Evolutionary conservation across 1,140 invertebrate genomes (phyloP), one percentile per base, ranked within the genome.

Genomic region (Aradophagus sp.): DNA sequence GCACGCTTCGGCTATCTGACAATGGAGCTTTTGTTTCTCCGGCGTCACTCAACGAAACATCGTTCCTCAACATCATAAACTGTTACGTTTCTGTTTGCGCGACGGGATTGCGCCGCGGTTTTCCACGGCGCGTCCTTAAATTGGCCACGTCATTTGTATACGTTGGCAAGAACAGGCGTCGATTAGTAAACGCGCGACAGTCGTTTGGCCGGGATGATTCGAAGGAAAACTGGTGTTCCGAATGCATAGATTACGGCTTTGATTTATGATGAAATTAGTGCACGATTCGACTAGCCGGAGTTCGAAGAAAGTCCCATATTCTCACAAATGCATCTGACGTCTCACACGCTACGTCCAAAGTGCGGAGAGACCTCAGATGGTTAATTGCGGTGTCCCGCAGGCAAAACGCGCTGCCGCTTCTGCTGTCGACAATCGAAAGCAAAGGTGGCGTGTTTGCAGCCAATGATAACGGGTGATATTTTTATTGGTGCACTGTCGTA

Each of bases 321-420:
- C 20, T 58, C 61, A 55, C 56, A 63, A 63, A 38, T 47, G 19
- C 74, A 77, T 53, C 71, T 82, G 78, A 80, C 68, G 65, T 80
- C 80, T 81, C 78, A 76, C 75, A 72, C 50, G 55, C 52, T 70
- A 61, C 67, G 77, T 61, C 71, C 71, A 44, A 78, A 66, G 61
- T 71, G 39, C 34, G 55, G 68, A 47, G 74, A 75, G 58, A 67
- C 71, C 65, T 61, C 52, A 75, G 74, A 76, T 74, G 71, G 77
- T 80, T 84, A 83, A 83, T 83, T 83, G 80, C 78, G 82, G 80
- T 81, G 44, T 75, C 48, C 80, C 81, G 58, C 78, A 80, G 75
- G 78, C 75, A 77, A 80, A 78, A 81, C 67, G 72, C 67, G 56
- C 38, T 66, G 55, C 58, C 63, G 73, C 53, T 78, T 73, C 77